A percentile compares a stretch with the other conserved stretches of the same genome.
These are phyloP conservation scores for Lysiphlebus fabarum DNA, from an alignment of 1,140 invertebrate genomes.

Conservation along the genomic window DNA sequence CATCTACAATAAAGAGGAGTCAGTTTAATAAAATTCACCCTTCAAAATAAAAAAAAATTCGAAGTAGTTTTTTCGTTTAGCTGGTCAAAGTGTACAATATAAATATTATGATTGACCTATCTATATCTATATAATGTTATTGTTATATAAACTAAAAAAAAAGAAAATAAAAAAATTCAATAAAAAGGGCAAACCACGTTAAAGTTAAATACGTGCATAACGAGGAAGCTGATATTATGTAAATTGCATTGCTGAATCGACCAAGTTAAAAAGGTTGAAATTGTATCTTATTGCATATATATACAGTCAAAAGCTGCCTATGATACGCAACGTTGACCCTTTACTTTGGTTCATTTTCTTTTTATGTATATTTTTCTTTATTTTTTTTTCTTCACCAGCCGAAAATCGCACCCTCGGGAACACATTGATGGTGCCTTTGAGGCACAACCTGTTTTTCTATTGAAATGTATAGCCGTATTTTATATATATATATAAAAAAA, in stretches of 20 bases:
- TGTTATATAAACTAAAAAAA: neutral
- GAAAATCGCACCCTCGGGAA: conserved; percentile 19
- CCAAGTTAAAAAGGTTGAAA: conserved; percentile 32
- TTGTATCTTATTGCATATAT: conserved; percentile 44
- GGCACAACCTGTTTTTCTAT: too few species aligned
- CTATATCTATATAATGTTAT: neutral
- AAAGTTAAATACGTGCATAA: conserved; percentile 49
- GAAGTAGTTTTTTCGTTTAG: too few species aligned
- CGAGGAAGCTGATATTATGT: conserved; percentile 48
- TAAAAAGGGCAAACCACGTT: conserved; percentile 21
- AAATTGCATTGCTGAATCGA: conserved; percentile 40
- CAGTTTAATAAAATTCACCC: neutral
- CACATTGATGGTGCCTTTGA: too few species aligned
- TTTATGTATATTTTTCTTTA: conserved; percentile 32
- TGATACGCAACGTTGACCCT: neutral
- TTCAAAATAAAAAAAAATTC: neutral
- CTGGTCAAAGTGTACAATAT: neutral
- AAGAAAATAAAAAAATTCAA: conserved; percentile 14
- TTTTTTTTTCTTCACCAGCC: neutral
- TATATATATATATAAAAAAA: too few species aligned
- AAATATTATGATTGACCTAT: neutral
- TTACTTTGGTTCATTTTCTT: neutral
- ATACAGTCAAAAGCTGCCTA: too few species aligned
- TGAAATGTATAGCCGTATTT: too few species aligned
- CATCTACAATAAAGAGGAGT: too few species aligned